phyloP scores from a whole-genome alignment of 2,113 vertebrate genomes.

The Prunella himalayana region DNA sequence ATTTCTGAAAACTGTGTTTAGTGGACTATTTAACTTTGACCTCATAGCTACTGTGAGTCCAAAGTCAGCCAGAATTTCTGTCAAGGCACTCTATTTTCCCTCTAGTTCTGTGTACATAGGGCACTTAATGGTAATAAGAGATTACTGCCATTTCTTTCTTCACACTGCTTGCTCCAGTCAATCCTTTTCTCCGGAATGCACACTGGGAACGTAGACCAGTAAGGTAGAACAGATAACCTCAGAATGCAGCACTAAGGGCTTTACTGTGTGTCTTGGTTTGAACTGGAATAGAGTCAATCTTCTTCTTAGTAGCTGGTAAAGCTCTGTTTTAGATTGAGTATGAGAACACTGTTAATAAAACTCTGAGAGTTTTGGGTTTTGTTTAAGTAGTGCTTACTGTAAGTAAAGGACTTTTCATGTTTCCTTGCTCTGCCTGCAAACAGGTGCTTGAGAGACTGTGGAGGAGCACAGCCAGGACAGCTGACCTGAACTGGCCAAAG shows the following conservation, averaged over 20 bases:
- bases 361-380: neutral
- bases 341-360: neutral
- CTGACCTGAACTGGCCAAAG: neutral
- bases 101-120: neutral
- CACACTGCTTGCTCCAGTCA: neutral
- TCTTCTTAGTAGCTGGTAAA: neutral
- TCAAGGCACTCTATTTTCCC: neutral
- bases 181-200: neutral
- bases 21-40: neutral
- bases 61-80: neutral
- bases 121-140: neutral
- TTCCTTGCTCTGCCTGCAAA: neutral
- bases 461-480: neutral
- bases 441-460: neutral
- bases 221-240: neutral
- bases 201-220: neutral
- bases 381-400: too few species aligned
- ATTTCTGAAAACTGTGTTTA: neutral
- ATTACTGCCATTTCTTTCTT: neutral
- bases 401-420: neutral
- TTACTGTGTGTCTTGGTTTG: neutral
- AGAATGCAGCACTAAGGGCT: neutral
- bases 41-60: neutral
- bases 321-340: neutral
- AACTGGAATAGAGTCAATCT: neutral